Evolutionary conservation across 1,140 invertebrate species (phyloP).

Genomic region (Drosophila albomicans): DNA sequence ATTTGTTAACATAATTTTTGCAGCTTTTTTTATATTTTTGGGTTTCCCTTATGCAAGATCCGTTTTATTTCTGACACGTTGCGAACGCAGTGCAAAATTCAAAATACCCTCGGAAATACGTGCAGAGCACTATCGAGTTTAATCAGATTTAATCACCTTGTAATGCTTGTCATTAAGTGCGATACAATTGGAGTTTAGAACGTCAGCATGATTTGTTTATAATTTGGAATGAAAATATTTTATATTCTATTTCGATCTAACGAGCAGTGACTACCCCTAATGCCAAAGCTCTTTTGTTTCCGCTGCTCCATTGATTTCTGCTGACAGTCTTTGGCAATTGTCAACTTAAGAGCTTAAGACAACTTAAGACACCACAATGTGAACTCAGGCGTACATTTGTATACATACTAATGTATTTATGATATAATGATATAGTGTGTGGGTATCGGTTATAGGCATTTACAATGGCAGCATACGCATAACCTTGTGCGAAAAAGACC

Average conservation of each 20-base stretch:
- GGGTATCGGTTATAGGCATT: conserved; percentile 36
- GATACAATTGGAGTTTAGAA: conserved; percentile 27
- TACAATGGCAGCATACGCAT: conserved; percentile 38
- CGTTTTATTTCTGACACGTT: conserved; percentile 2
- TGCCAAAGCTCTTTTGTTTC: conserved; percentile 7
- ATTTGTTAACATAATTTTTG: conserved; percentile 14
- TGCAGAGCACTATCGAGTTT: background rate
- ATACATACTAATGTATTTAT: conserved; percentile 28
- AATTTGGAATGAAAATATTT: conserved; percentile 5
- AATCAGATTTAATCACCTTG: conserved; percentile 27
- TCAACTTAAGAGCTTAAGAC: conserved; percentile 26
- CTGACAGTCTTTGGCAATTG: conserved; percentile 36
- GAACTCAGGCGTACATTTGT: conserved; percentile 4
- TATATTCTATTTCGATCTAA: conserved; percentile 3
- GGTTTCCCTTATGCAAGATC: background rate
- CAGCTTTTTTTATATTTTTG: no score
- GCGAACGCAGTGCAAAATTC: background rate
- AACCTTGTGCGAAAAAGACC: conserved; percentile 51
- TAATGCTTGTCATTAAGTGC: conserved; percentile 22
- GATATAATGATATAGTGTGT: conserved; percentile 40
- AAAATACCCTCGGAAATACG: conserved; percentile 8
- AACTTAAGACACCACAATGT: conserved; percentile 1
- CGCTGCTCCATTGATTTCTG: background rate
- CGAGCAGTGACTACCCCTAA: background rate
- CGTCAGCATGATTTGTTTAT: conserved; percentile 3